These are phyloP conservation scores for Drosophila infuscata DNA, from an alignment of 2,888 invertebrate species.

Conservation along the genomic window DNA sequence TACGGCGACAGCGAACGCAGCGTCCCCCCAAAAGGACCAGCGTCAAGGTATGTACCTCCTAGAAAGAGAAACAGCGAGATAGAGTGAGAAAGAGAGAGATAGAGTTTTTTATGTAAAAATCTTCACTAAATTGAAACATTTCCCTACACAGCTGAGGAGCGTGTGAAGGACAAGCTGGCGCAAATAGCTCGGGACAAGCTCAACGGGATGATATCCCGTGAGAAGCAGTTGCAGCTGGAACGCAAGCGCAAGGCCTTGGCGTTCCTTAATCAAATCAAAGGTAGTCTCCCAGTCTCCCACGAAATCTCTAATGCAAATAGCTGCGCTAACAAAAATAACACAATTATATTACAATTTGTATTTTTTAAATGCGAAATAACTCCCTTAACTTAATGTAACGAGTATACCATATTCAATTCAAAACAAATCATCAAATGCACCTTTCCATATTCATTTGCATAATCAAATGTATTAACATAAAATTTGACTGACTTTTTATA, in stretches of 20 bases:
- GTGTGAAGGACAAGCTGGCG: conserved; percentile 87
- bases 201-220: conserved; percentile 86
- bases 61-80: not conserved
- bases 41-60: conserved; percentile 56
- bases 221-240: conserved; percentile 89
- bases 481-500: not conserved
- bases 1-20: conserved; percentile 13
- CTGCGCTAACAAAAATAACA: not conserved
- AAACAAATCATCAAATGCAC: not conserved
- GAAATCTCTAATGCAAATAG: not conserved
- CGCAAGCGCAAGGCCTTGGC: conserved; percentile 93
- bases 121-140: not conserved
- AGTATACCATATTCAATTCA: not conserved
- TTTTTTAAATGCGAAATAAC: not conserved
- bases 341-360: not conserved
- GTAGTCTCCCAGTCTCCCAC: conserved; percentile 51
- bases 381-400: not conserved
- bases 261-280: conserved; percentile 88
- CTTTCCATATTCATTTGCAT: not conserved
- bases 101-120: not conserved
- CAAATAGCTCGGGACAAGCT: conserved; percentile 87
- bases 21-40: conserved; percentile 56
- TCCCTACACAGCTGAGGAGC: conserved; percentile 86
- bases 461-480: not conserved
- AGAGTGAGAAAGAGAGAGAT: not conserved